phyloP scores from a whole-genome alignment of 1,140 invertebrate species.

The Mycetomoellerius zeteki region DNA sequence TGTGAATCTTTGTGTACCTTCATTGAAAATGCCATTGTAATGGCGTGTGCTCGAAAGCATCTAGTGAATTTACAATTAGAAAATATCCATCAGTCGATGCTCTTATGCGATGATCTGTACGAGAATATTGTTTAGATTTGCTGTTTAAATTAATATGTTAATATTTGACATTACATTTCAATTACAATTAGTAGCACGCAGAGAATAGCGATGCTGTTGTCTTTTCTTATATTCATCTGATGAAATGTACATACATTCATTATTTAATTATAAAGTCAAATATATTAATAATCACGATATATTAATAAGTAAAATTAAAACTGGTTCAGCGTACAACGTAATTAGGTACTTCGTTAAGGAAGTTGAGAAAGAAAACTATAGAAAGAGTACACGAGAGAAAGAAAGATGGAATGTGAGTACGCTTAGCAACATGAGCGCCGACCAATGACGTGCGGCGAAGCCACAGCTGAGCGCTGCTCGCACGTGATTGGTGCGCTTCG shows the following conservation, averaged over 20 bases:
- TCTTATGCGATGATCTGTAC: neutral
- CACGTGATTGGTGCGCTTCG: conserved; percentile 44
- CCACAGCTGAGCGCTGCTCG: neutral
- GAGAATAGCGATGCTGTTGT: neutral
- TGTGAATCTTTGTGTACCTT: too few relatives aligned
- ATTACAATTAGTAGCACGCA: neutral
- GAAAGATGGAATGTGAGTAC: too few relatives aligned
- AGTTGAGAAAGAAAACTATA: neutral
- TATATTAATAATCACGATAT: neutral
- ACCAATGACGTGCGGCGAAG: conserved; percentile 26
- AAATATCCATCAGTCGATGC: too few relatives aligned
- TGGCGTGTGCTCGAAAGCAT: too few relatives aligned
- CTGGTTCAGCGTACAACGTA: too few relatives aligned
- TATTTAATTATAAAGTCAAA: neutral
- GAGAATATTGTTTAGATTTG: neutral
- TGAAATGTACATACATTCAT: neutral
- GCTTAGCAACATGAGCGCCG: neutral
- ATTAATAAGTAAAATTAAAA: neutral
- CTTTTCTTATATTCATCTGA: neutral
- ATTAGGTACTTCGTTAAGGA: neutral
- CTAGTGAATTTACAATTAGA: too few relatives aligned
- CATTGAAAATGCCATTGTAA: too few relatives aligned
- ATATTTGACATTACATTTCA: neutral
- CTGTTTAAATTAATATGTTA: too few relatives aligned
- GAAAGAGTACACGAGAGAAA: neutral